Percentiles rank a stretch among this genome's conserved stretches.
phyloP scores from a whole-genome alignment of 2,888 invertebrate genomes.

The Brachylomia viminalis region DNA sequence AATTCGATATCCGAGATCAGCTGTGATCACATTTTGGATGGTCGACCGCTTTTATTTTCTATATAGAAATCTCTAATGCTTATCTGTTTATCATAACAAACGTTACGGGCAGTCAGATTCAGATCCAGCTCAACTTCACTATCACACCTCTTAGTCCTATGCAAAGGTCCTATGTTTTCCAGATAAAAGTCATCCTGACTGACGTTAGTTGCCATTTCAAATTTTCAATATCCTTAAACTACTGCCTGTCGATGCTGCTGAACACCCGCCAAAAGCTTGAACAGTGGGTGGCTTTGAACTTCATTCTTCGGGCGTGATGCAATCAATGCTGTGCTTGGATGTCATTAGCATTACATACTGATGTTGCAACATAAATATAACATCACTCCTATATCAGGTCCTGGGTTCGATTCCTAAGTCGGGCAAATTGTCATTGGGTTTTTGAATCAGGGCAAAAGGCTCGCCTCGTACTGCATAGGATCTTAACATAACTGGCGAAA shows the following conservation, averaged over 20 bases:
- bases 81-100: not conserved
- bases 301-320: not conserved
- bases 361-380: not conserved
- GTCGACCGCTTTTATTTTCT: conserved; percentile 2
- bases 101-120: not conserved
- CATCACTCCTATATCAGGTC: not conserved
- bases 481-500: not conserved
- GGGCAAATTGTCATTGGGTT: not conserved
- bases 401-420: not conserved
- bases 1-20: conserved; percentile 30
- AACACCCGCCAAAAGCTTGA: not conserved
- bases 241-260: not conserved
- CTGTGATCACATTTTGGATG: conserved; percentile 24
- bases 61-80: not conserved
- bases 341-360: not conserved
- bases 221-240: not conserved
- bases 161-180: not conserved
- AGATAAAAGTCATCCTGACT: not conserved
- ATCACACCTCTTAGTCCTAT: not conserved
- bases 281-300: not conserved
- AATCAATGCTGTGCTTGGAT: not conserved
- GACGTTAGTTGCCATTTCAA: not conserved
- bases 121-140: not conserved
- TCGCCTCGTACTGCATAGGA: not conserved
- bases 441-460: not conserved